phyloP scores from a whole-genome alignment of 2,797 vertebrate genomes.

The Ambastaia sidthimunki region DNA sequence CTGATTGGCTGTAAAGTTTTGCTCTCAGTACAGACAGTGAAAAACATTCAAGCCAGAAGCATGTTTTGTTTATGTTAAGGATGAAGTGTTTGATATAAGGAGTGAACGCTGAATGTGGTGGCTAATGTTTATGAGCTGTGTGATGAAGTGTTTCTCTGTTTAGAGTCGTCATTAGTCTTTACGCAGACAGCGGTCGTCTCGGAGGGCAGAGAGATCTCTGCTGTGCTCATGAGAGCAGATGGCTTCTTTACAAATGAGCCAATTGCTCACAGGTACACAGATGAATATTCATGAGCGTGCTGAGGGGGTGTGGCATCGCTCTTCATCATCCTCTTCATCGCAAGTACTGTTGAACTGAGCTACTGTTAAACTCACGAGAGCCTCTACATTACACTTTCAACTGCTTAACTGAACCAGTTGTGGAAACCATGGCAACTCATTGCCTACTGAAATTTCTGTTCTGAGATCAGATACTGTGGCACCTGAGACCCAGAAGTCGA shows the following conservation, averaged over 20 bases:
- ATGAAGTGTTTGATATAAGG: background rate
- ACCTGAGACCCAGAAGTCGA: background rate
- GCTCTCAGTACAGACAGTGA: too few relatives aligned
- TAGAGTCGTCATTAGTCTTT: conserved; percentile 15
- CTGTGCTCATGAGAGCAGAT: conserved; percentile 66
- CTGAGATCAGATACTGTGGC: background rate
- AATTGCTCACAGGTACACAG: conserved; percentile 68
- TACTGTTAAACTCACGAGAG: background rate
- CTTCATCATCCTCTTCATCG: conserved; percentile 47
- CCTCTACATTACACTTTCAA: background rate
- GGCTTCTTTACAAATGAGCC: conserved; percentile 67
- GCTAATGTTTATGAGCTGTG: background rate
- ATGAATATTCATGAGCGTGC: conserved; percentile 67
- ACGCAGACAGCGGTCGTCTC: conserved; percentile 8
- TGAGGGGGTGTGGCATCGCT: conserved; percentile 65
- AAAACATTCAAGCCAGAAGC: background rate
- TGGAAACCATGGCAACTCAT: conserved; percentile 19
- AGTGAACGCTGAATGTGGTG: background rate
- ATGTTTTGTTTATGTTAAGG: background rate
- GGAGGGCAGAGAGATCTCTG: conserved; percentile 16
- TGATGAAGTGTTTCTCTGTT: conserved; percentile 25
- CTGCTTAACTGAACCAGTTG: background rate
- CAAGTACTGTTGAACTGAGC: background rate
- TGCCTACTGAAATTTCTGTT: background rate
- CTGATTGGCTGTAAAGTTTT: background rate